Evolutionary conservation across 1,140 invertebrate genomes (phyloP).

Genomic region (Nebria ingens): DNA sequence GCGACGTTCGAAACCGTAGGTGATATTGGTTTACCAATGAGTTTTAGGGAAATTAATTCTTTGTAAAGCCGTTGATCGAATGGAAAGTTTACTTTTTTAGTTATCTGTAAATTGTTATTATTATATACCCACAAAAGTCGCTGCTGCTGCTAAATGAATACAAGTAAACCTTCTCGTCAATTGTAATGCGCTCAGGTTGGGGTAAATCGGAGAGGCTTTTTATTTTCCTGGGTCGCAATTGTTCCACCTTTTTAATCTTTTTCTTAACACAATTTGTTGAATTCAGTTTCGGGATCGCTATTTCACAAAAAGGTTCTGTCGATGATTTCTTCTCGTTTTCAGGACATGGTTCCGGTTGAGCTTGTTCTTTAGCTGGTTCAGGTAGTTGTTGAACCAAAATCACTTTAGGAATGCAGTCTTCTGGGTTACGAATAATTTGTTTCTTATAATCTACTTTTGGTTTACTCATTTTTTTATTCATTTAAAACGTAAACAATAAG

Average conservation of each 20-base stretch:
- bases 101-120: too few relatives aligned
- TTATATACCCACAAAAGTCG: too few relatives aligned
- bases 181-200: not conserved
- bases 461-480: not conserved
- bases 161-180: not conserved
- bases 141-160: too few relatives aligned
- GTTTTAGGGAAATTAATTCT: not conserved
- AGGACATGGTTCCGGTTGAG: not conserved
- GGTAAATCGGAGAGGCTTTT: not conserved
- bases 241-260: not conserved
- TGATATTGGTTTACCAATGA: not conserved
- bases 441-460: not conserved
- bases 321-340: not conserved
- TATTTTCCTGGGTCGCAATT: not conserved
- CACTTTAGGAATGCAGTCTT: not conserved
- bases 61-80: not conserved
- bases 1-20: not conserved
- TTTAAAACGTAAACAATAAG: not conserved
- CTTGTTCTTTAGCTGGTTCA: not conserved
- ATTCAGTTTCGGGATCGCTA: not conserved
- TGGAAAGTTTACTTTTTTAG: not conserved
- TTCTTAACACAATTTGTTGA: not conserved
- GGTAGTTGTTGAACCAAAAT: not conserved
- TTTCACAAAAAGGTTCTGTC: not conserved
- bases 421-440: not conserved